Percentiles rank a stretch among this genome's conserved stretches.
These are phyloP conservation scores for Marmota flaviventris DNA, from an alignment of 2,113 vertebrate species.

Conservation along the genomic window DNA sequence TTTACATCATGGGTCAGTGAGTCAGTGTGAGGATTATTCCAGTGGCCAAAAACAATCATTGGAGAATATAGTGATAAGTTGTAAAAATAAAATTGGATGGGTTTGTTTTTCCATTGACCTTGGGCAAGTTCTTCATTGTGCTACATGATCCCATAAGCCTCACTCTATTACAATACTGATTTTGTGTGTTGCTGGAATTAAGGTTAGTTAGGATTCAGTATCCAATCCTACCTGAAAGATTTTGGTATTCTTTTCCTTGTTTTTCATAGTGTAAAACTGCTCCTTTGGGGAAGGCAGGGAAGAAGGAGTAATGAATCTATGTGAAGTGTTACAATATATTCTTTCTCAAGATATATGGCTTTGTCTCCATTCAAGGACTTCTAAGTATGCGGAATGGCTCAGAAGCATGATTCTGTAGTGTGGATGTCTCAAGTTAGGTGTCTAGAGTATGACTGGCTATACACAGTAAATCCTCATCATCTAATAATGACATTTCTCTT, in stretches of 20 bases:
- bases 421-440: not conserved
- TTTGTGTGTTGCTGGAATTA: conserved; percentile 26
- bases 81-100: not conserved
- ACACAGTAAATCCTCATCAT: not conserved
- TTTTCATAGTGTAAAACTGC: not conserved
- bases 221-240: not conserved
- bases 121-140: conserved; percentile 25
- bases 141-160: not conserved
- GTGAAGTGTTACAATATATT: not conserved
- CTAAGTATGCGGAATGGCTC: not conserved
- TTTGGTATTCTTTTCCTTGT: not conserved
- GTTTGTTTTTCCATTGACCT: not conserved
- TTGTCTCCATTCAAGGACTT: not conserved
- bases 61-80: not conserved
- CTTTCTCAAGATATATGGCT: not conserved
- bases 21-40: not conserved
- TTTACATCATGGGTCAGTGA: not conserved
- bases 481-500: not conserved
- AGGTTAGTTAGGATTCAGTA: not conserved
- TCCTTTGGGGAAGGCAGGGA: not conserved
- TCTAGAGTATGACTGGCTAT: not conserved
- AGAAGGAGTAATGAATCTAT: not conserved
- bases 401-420: not conserved
- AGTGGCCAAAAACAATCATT: not conserved
- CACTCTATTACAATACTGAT: not conserved